Conservation (phyloP, 2,797 vertebrate genomes). For the Lutra lutra region DNA sequence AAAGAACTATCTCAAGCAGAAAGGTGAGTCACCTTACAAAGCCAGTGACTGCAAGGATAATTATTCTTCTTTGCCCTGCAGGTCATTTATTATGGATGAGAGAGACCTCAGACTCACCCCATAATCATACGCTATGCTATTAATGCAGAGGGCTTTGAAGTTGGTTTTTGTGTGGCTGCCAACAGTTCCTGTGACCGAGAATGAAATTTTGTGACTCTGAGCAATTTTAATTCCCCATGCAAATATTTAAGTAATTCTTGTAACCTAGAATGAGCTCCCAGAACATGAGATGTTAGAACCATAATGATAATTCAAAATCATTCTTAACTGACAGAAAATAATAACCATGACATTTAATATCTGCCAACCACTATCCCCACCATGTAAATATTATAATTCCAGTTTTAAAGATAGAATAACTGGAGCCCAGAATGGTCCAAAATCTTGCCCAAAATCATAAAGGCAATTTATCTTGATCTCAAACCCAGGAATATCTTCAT, state of each 20-base stretch:
- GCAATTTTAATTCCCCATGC: constrained; percentile 35
- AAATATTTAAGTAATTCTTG: constrained; percentile 57
- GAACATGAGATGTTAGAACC: constrained; percentile 23
- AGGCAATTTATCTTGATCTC: neutral
- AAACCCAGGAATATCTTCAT: neutral
- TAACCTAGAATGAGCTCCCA: neutral
- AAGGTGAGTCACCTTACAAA: constrained; percentile 81
- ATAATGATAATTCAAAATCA: constrained; percentile 31
- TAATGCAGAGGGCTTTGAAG: constrained; percentile 81
- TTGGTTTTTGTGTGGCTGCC: constrained; percentile 76
- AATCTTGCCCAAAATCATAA: neutral
- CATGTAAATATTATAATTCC: neutral
- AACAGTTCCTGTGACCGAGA: constrained; percentile 68
- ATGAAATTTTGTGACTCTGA: constrained; percentile 71
- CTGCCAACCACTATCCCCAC: neutral
- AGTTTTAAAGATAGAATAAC: neutral
- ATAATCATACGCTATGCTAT: neutral
- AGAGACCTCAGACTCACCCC: constrained; percentile 21
- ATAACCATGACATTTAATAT: neutral
- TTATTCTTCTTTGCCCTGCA: constrained; percentile 75
- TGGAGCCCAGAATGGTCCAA: neutral
- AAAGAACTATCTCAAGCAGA: constrained; percentile 64
- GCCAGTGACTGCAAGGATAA: constrained; percentile 72
- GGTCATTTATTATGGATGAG: constrained; percentile 81
- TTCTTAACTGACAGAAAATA: constrained; percentile 23